Percentiles rank a stretch among this genome's conserved stretches.
phyloP scores from a whole-genome alignment of 2,888 invertebrate species.

The Tanypteryx hageni region DNA sequence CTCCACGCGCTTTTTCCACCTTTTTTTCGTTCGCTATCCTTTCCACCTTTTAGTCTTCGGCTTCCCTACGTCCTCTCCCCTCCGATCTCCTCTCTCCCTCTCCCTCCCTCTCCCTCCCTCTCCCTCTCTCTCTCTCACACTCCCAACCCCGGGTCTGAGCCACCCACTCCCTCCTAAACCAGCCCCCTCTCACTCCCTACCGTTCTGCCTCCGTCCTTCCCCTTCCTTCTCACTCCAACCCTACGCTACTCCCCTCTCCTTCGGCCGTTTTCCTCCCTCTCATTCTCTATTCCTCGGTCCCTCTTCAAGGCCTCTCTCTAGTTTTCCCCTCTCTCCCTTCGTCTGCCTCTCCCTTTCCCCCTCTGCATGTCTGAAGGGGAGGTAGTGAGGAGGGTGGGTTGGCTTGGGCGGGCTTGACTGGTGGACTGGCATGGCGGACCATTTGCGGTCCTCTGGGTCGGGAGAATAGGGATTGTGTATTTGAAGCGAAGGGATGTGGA shows the following conservation, averaged over 20 bases:
- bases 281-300: background rate
- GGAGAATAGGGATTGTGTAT: background rate
- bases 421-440: conserved; percentile 58
- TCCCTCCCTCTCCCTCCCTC: too few relatives aligned
- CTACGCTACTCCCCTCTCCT: too few relatives aligned
- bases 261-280: background rate
- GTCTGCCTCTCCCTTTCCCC: background rate
- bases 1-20: too few relatives aligned
- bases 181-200: too few relatives aligned
- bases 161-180: too few relatives aligned
- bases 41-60: too few relatives aligned
- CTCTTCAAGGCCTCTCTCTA: conserved; percentile 33
- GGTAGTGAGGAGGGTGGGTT: background rate
- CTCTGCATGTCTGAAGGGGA: background rate
- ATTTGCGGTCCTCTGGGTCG: background rate
- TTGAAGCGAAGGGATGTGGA: background rate
- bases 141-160: too few relatives aligned
- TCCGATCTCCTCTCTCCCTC: too few relatives aligned
- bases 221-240: too few relatives aligned
- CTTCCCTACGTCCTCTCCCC: too few relatives aligned
- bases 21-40: too few relatives aligned
- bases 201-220: background rate
- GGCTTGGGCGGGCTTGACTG: conserved; percentile 36
- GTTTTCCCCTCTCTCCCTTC: background rate
- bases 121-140: too few relatives aligned